Evolutionary conservation across 2,888 invertebrate species (phyloP), one percentile per base, ranked within the genome.

Genomic region (Heliconius aoede): DNA sequence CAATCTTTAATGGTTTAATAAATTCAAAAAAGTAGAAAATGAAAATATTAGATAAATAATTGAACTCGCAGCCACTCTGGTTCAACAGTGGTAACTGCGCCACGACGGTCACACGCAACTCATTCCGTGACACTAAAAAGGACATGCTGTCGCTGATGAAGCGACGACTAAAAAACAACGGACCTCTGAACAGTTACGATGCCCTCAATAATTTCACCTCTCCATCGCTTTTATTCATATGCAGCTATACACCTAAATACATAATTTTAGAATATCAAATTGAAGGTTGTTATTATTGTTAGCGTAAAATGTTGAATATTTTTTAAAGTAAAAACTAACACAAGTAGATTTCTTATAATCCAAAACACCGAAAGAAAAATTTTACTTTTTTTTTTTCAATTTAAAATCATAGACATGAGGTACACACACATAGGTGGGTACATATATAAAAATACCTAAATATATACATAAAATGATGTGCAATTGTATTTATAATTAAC

Each of bases 201-300:
- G 80, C 69, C 80, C 78, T 76, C 77, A 79, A 76, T 83, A 81
- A 80, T 82, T 80, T 76, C 64, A 60, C 73, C 24, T 78, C 24
- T 51, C 46, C 72, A 60, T 46, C 58, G 24, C 21, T 68, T 72
- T 72, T 32, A 62, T 72, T 62, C 24, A 11, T 72, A 72, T 28
- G 32, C 51, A 36, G 28, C 51, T 51, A 51, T 68, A 28, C 61
- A 60, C 21, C 24, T 58, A 58, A 4, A 3, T 9, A 55, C 9
- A 46, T 24, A n/a, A n/a, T n/a, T n/a, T n/a, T n/a, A n/a, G n/a
- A n/a, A n/a, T n/a, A n/a, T n/a, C n/a, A n/a, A n/a, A n/a, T n/a
- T n/a, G n/a, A n/a, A n/a, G n/a, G n/a, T n/a, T n/a, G n/a, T n/a
- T n/a, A n/a, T n/a, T n/a, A n/a, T n/a, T n/a, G n/a, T n/a, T n/a